Evolutionary conservation across 2,888 invertebrate species (phyloP).

Genomic region (Watsonalla binaria): DNA sequence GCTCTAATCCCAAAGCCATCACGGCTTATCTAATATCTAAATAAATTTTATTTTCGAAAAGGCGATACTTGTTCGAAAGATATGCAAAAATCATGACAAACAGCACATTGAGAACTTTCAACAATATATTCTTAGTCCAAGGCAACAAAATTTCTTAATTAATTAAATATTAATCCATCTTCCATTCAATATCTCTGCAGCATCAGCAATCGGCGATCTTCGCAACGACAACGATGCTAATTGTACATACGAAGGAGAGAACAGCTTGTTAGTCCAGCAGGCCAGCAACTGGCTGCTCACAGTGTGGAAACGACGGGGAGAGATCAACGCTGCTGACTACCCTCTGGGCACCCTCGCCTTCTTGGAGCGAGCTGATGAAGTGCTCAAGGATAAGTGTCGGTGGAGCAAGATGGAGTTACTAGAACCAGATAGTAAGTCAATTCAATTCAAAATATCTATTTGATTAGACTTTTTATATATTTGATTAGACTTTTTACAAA

Average conservation of each 20-base stretch:
- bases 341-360: conserved; percentile 84
- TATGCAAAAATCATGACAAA: too few species aligned
- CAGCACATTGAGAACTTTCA: too few species aligned
- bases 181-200: conserved; percentile 48
- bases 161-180: too few species aligned
- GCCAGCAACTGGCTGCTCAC: conserved; percentile 90
- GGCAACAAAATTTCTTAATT: too few species aligned
- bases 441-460: too few species aligned
- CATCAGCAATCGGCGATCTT: conserved; percentile 84
- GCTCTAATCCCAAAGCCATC: too few species aligned
- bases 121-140: too few species aligned
- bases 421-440: conserved; percentile 71
- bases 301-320: conserved; percentile 71
- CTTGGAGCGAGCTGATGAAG: conserved; percentile 73
- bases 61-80: too few species aligned
- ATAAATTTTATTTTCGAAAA: too few species aligned
- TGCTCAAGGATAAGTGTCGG: conserved; percentile 75
- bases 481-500: too few species aligned
- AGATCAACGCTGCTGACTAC: conserved; percentile 61
- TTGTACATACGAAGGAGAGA: conserved; percentile 95
- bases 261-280: conserved; percentile 92
- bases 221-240: conserved; percentile 91
- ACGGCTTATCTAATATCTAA: too few species aligned
- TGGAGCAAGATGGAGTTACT: conserved; percentile 63
- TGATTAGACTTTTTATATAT: too few species aligned